Conservation (phyloP, 2,797 vertebrate genomes). For the Malurus leucopterus region DNA sequence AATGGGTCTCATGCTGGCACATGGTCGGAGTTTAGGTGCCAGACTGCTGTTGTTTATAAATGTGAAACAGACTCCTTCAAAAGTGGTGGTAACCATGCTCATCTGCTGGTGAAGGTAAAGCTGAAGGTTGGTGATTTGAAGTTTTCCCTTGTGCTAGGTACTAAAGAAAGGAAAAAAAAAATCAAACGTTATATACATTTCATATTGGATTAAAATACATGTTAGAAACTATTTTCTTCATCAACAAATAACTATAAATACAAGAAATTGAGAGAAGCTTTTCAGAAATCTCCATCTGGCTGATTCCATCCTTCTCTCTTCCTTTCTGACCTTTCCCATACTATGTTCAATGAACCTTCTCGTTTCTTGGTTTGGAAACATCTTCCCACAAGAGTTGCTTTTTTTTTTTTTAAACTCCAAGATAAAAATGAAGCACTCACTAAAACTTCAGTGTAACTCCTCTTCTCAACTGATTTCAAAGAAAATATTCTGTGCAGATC, state of each 20-base stretch:
- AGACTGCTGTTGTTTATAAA: not conserved
- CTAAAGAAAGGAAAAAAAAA: not conserved
- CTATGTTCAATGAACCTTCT: slow-evolving; percentile 7
- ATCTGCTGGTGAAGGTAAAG: not conserved
- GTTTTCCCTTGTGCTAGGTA: not conserved
- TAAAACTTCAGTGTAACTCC: slow-evolving; percentile 23
- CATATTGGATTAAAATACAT: not conserved
- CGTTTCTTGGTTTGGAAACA: slow-evolving; percentile 25
- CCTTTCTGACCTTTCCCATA: slow-evolving; percentile 46
- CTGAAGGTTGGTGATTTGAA: not conserved
- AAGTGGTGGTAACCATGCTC: not conserved
- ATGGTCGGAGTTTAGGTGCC: not conserved
- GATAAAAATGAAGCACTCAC: slow-evolving; percentile 18
- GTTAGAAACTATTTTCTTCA: not conserved
- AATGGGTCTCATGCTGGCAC: not conserved
- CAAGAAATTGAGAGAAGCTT: not conserved
- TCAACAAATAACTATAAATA: not conserved
- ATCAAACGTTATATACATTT: not conserved
- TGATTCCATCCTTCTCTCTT: not conserved
- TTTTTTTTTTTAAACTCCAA: slow-evolving; percentile 31
- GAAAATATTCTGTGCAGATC: slow-evolving; percentile 37
- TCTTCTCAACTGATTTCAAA: slow-evolving; percentile 45
- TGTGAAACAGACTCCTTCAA: not conserved
- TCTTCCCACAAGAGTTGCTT: slow-evolving; percentile 1
- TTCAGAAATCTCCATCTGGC: slow-evolving; percentile 1